phyloP scores from a whole-genome alignment of 2,888 invertebrate species.

The Coelogynopora nodosa region DNA sequence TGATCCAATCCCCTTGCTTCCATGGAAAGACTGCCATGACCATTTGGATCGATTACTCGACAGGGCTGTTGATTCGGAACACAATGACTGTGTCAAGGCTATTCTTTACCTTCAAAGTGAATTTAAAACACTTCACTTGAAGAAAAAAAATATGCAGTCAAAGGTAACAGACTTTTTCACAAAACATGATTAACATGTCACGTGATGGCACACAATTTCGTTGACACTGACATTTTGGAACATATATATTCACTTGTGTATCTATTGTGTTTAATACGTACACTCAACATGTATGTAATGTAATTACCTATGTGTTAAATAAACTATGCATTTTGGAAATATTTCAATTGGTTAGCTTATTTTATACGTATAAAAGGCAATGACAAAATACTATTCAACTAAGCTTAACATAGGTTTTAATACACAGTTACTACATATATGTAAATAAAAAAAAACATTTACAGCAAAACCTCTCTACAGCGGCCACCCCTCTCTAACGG shows the following conservation, averaged over 20 bases:
- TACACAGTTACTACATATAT: background rate
- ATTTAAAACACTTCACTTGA: slow-evolving; percentile 12
- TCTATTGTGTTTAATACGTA: background rate
- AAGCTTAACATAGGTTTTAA: background rate
- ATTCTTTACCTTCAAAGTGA: background rate
- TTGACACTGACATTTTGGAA: background rate
- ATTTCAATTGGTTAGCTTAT: background rate
- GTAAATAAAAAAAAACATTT: background rate
- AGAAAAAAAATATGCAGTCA: slow-evolving; percentile 4
- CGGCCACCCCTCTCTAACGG: background rate
- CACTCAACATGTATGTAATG: background rate
- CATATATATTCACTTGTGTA: background rate
- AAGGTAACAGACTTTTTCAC: background rate
- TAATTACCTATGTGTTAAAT: background rate
- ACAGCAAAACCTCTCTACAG: background rate
- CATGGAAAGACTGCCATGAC: slow-evolving; percentile 19
- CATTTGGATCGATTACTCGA: background rate
- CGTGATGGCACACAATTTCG: background rate
- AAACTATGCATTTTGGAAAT: background rate
- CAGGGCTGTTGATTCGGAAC: background rate
- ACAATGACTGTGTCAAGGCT: background rate
- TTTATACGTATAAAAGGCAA: background rate
- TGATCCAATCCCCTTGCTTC: background rate
- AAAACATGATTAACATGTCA: background rate
- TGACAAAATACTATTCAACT: background rate